Evolutionary conservation across 2,113 vertebrate genomes (phyloP).

Genomic region (Catharus minimus): DNA sequence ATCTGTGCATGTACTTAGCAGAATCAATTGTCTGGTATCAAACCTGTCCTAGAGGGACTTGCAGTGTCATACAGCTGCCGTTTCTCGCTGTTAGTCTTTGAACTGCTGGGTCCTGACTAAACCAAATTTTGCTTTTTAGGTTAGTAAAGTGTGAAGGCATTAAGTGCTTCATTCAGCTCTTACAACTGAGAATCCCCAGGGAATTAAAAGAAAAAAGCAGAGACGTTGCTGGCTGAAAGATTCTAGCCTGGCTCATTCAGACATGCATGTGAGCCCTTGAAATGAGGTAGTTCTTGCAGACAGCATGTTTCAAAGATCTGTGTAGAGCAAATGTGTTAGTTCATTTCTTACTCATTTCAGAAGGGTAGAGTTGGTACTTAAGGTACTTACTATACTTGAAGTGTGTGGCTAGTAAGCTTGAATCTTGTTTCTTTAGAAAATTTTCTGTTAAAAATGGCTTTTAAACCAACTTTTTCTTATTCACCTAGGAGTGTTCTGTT

Average conservation of each 20-base stretch:
- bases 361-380: not conserved
- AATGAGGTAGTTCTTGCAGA: not conserved
- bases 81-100: not conserved
- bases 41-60: not conserved
- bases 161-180: not conserved
- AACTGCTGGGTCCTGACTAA: not conserved
- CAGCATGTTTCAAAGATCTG: not conserved
- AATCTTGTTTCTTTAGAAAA: not conserved
- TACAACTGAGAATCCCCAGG: not conserved
- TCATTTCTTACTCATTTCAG: not conserved
- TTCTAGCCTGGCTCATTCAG: not conserved
- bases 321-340: not conserved
- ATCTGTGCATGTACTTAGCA: not conserved
- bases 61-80: not conserved
- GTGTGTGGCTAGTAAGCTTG: not conserved
- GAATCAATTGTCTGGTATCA: not conserved
- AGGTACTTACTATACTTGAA: not conserved
- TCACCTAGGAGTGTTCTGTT: conserved; percentile 38
- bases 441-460: not conserved
- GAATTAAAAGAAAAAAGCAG: not conserved
- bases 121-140: not conserved
- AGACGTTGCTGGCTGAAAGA: not conserved
- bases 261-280: not conserved
- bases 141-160: not conserved
- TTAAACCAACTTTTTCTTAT: not conserved